Base-by-base conservation (phyloP, 2,888 invertebrate species). In the Drosophila prolongata region DNA sequence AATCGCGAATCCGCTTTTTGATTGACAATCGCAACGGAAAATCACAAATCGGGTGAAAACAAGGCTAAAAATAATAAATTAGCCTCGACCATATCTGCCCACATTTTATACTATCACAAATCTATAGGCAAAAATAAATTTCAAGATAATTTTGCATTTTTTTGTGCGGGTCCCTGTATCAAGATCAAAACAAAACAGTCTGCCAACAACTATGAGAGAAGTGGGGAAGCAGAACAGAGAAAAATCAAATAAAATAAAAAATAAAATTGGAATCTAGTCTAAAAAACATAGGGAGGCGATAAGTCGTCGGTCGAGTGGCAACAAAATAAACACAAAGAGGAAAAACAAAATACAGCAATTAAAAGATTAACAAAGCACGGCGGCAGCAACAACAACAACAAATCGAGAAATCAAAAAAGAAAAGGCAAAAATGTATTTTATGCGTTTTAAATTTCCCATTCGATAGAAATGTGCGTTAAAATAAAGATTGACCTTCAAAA, bases 361-460 rank as follows among this genome's bases (percentile, higher is more conserved):
- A 86, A 88, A 83, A 88, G 89, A 84, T 84, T 88, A 86, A 83
- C 75, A 75, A 73, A 77, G 60, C 64, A 71, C 67, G 19, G 70
- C 40, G 62, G 44, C 42, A 67, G 46, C 46, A 56, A 64, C 52
- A 49, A 56, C 34, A 58, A 60, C 59, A 30, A 24, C 24, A 37
- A 58, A 57, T 44, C 49, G 42, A 73, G 54, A 54, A 65, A 66
- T 40, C 46, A 37, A 55, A 59, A 56, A 65, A 65, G 56, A 56
- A 43, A 76, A 44, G 57, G 37, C 40, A 30, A 74, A 74, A 65
- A 74, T 44, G 57, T 56, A 75, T 77, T 84, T 89, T 84, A 84
- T 87, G 89, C 84, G 87, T 87, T 88, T 84, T 88, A 84, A 89
- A 84, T 84, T 89, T 89, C 85, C 72, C 73, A 77, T 53, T 43